Evolutionary conservation across 1,140 invertebrate genomes (phyloP).

Genomic region (Drosophila ananassae): DNA sequence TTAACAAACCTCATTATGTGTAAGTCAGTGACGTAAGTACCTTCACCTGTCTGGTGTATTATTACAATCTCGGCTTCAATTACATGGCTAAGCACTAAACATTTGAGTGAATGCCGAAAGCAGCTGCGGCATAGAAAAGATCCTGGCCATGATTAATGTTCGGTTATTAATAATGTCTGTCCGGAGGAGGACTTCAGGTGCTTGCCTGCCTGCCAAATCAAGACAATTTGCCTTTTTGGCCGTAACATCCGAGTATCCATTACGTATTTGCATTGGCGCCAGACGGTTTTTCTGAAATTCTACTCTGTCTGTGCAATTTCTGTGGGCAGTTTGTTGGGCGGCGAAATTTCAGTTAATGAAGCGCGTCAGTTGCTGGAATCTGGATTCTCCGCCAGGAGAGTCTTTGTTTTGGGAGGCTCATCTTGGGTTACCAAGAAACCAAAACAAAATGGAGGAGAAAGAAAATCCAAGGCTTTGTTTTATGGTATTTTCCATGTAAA

Average conservation of each 20-base stretch:
- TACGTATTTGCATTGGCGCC: slow-evolving; percentile 69
- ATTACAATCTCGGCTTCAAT: slow-evolving; percentile 57
- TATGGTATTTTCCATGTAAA: slow-evolving; percentile 31
- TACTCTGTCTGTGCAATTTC: slow-evolving; percentile 16
- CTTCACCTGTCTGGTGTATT: slow-evolving; percentile 31
- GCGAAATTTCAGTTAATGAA: slow-evolving; percentile 52
- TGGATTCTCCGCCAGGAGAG: slow-evolving; percentile 7
- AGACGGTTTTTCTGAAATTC: slow-evolving; percentile 37
- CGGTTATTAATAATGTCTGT: slow-evolving; percentile 63
- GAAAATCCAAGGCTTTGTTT: slow-evolving; percentile 34
- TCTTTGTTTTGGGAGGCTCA: slow-evolving; percentile 27
- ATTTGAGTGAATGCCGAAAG: slow-evolving; percentile 44
- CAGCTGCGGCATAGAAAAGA: slow-evolving; percentile 39
- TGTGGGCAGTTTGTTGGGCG: not conserved
- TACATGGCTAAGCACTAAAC: slow-evolving; percentile 60
- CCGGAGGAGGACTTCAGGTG: slow-evolving; percentile 45
- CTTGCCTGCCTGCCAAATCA: slow-evolving; percentile 51
- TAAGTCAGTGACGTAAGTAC: slow-evolving; percentile 14
- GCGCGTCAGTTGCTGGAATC: slow-evolving; percentile 25
- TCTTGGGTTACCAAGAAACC: slow-evolving; percentile 43
- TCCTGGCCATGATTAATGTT: slow-evolving; percentile 58
- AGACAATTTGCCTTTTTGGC: slow-evolving; percentile 54
- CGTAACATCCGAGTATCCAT: slow-evolving; percentile 53
- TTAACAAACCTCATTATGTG: slow-evolving; percentile 29
- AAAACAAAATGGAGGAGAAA: not conserved